Base-by-base conservation (phyloP, 2,797 vertebrate genomes). In the Rhincodon typus region DNA sequence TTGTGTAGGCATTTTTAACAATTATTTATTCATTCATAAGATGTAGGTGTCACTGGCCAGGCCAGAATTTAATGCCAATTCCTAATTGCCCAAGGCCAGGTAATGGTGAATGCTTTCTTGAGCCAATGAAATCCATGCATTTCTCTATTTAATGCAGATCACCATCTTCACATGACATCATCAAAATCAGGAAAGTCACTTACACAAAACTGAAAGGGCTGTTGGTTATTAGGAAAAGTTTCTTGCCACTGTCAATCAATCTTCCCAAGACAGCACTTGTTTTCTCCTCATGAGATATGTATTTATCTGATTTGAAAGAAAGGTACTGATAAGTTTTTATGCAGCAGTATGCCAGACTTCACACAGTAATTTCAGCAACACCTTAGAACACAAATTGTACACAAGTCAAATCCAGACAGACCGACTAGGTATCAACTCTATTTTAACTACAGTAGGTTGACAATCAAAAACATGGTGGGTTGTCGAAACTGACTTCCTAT, bases 201-300 rank as follows among this genome's bases (percentile, higher is more conserved):
- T 97, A 99, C 99, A 99, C 99, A 96, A 99, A 99, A 97, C 99
- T 99, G 96, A 99, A 98, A 38, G 99, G 99, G 97, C 99, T 99
- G 86, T 99, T 99, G 96, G 99, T 99, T 96, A 99, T 99, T 96
- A 99, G 98, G 97, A 99, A 99, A 98, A 99, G 99, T 97, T 99
- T 99, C 98, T 99, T 99, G 96, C 98, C 99, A 0, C 98, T 98
- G 96, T 98, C 98, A 72, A 98, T 98, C 96, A 99, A 97, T 96
- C 99, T 99, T 96, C 98, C 98, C 96, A 99, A 96, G 96, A 99
- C 99, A 0, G 99, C 99, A 0, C 98, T 98, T 30, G 99, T 99
- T 96, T 99, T 98, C 96, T 99, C 99, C 0, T 98, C 98, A 0
- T 99, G 99, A 97, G 99, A 99, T 97, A 99, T 98, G 96, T 99